A percentile compares a stretch with the other conserved stretches of the same genome.
phyloP scores from a whole-genome alignment of 1,140 invertebrate species.

The Brachionus koreanus region DNA sequence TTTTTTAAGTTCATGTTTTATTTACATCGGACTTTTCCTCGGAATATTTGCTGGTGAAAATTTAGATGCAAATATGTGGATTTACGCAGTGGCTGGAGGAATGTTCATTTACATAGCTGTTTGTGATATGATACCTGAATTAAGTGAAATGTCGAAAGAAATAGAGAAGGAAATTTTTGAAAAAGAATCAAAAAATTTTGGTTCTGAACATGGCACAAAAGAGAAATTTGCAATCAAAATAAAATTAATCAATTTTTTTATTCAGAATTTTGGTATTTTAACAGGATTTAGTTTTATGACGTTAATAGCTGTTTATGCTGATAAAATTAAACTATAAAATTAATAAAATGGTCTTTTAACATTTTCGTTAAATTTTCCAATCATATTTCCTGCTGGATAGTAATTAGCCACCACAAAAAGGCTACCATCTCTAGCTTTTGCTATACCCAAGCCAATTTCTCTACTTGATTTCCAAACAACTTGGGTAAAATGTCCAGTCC shows the following conservation, averaged over 20 bases:
- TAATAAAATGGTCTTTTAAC: slow-evolving; percentile 60
- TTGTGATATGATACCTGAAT: slow-evolving; percentile 61
- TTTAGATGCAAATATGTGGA: slow-evolving; percentile 63
- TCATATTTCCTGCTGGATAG: slow-evolving; percentile 71
- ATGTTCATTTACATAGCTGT: slow-evolving; percentile 68
- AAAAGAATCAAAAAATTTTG: background rate
- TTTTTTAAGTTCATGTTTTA: slow-evolving; percentile 67
- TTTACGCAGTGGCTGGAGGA: slow-evolving; percentile 65
- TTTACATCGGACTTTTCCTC: slow-evolving; percentile 65
- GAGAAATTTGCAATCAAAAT: slow-evolving; percentile 17
- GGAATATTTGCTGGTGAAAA: slow-evolving; percentile 59
- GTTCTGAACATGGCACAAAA: background rate
- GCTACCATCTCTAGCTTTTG: slow-evolving; percentile 67
- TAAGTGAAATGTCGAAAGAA: background rate
- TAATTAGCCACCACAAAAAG: slow-evolving; percentile 73
- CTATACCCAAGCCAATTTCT: slow-evolving; percentile 76
- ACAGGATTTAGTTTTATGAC: slow-evolving; percentile 9
- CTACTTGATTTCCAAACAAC: slow-evolving; percentile 76
- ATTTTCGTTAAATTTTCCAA: slow-evolving; percentile 71
- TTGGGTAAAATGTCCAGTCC: slow-evolving; percentile 83
- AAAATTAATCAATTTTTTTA: slow-evolving; percentile 10
- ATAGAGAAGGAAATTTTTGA: slow-evolving; percentile 28
- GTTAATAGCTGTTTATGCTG: background rate
- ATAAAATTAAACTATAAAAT: slow-evolving; percentile 28
- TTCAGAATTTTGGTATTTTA: slow-evolving; percentile 31